Percentiles rank a stretch among this genome's conserved stretches.
phyloP scores from a whole-genome alignment of 2,888 invertebrate species.

The Stenolophus ochropezus region DNA sequence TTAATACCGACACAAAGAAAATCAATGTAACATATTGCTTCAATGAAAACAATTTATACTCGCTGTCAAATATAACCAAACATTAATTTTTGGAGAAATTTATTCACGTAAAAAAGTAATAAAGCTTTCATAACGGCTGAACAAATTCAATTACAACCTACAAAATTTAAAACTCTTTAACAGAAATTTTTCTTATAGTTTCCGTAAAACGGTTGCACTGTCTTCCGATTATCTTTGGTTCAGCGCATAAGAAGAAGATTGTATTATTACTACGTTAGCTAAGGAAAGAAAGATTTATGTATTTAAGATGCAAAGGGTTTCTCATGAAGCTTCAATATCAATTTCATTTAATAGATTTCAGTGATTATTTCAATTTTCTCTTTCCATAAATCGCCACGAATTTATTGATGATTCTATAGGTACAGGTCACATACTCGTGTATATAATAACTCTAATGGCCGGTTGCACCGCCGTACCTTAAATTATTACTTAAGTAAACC shows the following conservation, averaged over 20 bases:
- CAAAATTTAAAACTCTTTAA: slow-evolving; percentile 12
- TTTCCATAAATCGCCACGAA: too few species aligned
- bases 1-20: not conserved
- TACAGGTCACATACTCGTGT: too few species aligned
- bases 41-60: not conserved
- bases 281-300: not conserved
- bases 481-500: too few species aligned
- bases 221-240: not conserved
- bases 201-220: slow-evolving; percentile 26
- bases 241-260: not conserved
- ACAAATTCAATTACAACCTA: slow-evolving; percentile 16
- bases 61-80: not conserved
- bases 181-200: slow-evolving; percentile 20
- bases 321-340: too few species aligned
- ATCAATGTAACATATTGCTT: not conserved
- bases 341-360: too few species aligned
- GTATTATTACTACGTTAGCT: not conserved
- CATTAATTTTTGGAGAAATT: not conserved
- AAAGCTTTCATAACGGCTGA: slow-evolving; percentile 15
- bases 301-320: too few species aligned
- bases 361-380: too few species aligned
- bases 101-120: slow-evolving; percentile 6
- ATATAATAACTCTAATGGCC: too few species aligned
- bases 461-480: too few species aligned
- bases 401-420: too few species aligned